A percentile compares a stretch with the other conserved stretches of the same genome.
Evolutionary conservation across 2,797 vertebrate species (phyloP).

Genomic region (Ceyx erithaca): DNA sequence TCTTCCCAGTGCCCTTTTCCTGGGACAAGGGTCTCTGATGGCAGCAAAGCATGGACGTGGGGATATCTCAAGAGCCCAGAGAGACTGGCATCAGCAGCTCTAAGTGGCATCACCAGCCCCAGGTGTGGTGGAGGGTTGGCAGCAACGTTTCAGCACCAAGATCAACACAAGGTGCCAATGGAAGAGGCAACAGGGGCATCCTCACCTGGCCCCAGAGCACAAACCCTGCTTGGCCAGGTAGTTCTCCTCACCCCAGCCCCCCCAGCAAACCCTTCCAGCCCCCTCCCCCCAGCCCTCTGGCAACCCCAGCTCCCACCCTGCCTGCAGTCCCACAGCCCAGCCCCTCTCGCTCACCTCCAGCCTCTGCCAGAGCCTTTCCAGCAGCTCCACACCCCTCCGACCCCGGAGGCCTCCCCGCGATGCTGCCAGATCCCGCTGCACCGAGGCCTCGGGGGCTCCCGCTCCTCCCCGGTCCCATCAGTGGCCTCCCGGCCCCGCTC

Average conservation of each 20-base stretch:
- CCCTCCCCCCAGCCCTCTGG: not conserved
- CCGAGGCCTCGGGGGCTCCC: not conserved
- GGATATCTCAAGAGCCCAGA: not conserved
- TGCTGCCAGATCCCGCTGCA: accelerated
- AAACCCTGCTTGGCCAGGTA: accelerated
- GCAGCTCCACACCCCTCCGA: not conserved
- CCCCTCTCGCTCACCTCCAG: not conserved
- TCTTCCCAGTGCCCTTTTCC: not conserved
- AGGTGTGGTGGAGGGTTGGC: accelerated
- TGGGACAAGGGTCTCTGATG: accelerated
- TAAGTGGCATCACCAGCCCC: accelerated
- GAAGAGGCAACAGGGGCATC: accelerated
- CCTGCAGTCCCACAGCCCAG: accelerated
- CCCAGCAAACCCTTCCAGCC: accelerated
- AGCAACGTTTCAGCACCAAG: accelerated
- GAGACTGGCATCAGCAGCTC: accelerated
- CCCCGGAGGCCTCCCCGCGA: not conserved
- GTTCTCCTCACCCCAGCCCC: not conserved
- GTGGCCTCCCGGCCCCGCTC: not conserved
- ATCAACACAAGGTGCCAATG: accelerated
- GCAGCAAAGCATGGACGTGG: accelerated
- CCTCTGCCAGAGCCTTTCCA: not conserved
- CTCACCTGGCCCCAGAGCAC: accelerated
- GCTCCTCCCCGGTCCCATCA: not conserved
- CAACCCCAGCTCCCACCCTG: accelerated